Conservation (phyloP, 1,140 invertebrate genomes). For the Trichonephila clavipes region DNA sequence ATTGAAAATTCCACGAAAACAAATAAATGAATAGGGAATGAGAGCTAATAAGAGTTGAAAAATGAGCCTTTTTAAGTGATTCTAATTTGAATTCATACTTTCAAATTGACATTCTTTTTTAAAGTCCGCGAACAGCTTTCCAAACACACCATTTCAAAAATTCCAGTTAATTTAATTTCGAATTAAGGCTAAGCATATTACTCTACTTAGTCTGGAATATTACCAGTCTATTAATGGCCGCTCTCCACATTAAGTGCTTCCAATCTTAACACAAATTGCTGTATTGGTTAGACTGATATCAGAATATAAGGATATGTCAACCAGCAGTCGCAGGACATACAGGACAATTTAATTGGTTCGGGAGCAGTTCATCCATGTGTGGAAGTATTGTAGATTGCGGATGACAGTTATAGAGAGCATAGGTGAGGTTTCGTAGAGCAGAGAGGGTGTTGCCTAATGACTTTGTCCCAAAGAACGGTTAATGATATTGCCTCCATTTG, state of each 20-base stretch:
- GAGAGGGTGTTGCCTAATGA: background rate
- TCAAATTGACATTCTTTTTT: no score
- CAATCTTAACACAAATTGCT: constrained; percentile 3
- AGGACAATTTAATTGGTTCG: constrained; percentile 32
- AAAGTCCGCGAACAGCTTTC: no score
- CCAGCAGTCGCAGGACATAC: background rate
- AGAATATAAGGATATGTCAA: background rate
- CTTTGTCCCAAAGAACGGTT: background rate
- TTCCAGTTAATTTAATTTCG: no score
- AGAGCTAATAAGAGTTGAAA: no score
- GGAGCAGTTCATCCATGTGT: background rate
- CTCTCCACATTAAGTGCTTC: background rate
- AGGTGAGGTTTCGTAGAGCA: background rate
- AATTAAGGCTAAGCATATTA: no score
- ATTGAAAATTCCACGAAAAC: no score
- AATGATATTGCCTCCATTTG: background rate
- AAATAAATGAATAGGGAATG: no score
- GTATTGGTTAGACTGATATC: constrained; percentile 13
- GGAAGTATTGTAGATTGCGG: constrained; percentile 22
- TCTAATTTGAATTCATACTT: no score
- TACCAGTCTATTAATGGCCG: background rate
- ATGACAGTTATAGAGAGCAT: constrained; percentile 19
- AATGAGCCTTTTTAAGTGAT: no score
- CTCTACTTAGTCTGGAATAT: background rate
- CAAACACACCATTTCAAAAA: no score